phyloP scores from a whole-genome alignment of 2,888 invertebrate genomes.

The Zeuzera pyrina region DNA sequence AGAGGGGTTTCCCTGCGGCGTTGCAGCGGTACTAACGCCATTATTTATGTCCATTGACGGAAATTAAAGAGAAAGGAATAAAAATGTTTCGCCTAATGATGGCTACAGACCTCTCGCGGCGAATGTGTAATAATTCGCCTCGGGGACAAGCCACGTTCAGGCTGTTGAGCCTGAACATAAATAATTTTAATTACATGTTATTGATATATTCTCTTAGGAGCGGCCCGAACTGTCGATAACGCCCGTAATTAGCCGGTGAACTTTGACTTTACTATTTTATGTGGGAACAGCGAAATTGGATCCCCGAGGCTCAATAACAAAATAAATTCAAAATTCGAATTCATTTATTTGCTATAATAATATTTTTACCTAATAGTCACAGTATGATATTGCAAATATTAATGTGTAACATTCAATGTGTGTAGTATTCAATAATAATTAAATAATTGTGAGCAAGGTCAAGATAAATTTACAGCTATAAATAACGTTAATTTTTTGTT shows the following conservation, averaged over 20 bases:
- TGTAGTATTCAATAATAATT: too few relatives aligned
- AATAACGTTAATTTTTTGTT: too few relatives aligned
- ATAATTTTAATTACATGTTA: conserved; percentile 73
- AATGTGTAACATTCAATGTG: too few relatives aligned
- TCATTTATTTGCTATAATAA: too few relatives aligned
- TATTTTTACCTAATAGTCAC: too few relatives aligned
- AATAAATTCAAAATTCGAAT: too few relatives aligned
- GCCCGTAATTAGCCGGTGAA: conserved; percentile 63
- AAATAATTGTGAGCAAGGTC: too few relatives aligned
- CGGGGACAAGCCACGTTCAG: conserved; percentile 37
- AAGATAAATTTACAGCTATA: too few relatives aligned
- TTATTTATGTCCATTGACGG: conserved; percentile 64
- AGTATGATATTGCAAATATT: too few relatives aligned
- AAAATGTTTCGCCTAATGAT: conserved; percentile 67
- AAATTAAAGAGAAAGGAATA: conserved; percentile 69
- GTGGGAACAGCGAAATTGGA: conserved; percentile 62
- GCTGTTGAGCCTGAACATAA: conserved; percentile 40
- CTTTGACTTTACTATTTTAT: conserved; percentile 65
- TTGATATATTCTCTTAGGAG: conserved; percentile 65
- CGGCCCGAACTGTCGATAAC: conserved; percentile 60
- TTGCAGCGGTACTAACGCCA: conserved; percentile 51
- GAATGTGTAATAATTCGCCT: conserved; percentile 67
- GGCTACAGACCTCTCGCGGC: conserved; percentile 59
- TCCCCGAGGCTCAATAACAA: conserved; percentile 26
- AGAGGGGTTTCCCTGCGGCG: conserved; percentile 44